phyloP scores from a whole-genome alignment of 1,140 invertebrate genomes.

The Drosophila obscura region DNA sequence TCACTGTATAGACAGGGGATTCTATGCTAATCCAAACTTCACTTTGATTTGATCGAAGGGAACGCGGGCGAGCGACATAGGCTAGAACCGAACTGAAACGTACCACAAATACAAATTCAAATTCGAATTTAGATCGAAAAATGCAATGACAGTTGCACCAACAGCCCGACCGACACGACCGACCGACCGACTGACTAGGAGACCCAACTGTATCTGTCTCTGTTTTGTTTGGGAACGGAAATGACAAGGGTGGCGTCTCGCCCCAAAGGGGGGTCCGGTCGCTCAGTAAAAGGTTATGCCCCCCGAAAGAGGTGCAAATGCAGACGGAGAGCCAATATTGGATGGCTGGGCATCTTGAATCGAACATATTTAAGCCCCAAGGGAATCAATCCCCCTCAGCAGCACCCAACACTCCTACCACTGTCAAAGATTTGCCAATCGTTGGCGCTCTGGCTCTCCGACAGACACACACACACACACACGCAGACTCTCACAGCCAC shows the following conservation, averaged over 20 bases:
- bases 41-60: conserved; percentile 1
- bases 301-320: background rate
- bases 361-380: too few species aligned
- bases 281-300: background rate
- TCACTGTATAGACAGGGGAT: background rate
- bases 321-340: too few species aligned
- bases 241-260: conserved; percentile 57
- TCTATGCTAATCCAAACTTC: background rate
- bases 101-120: conserved; percentile 44
- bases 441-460: conserved; percentile 58
- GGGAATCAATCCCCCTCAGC: conserved; percentile 18
- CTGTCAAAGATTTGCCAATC: conserved; percentile 79
- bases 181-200: conserved; percentile 25
- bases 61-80: conserved; percentile 19
- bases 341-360: too few species aligned
- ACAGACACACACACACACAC: conserved; percentile 31
- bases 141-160: conserved; percentile 60
- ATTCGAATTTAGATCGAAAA: conserved; percentile 59
- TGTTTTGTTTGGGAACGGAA: conserved; percentile 77
- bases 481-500: conserved; percentile 18
- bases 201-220: conserved; percentile 41
- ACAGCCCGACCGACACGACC: conserved; percentile 9
- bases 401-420: conserved; percentile 56
- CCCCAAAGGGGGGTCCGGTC: conserved; percentile 22
- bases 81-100: conserved; percentile 19